phyloP scores from a whole-genome alignment of 2,888 invertebrate species.

The Andrena marginata region DNA sequence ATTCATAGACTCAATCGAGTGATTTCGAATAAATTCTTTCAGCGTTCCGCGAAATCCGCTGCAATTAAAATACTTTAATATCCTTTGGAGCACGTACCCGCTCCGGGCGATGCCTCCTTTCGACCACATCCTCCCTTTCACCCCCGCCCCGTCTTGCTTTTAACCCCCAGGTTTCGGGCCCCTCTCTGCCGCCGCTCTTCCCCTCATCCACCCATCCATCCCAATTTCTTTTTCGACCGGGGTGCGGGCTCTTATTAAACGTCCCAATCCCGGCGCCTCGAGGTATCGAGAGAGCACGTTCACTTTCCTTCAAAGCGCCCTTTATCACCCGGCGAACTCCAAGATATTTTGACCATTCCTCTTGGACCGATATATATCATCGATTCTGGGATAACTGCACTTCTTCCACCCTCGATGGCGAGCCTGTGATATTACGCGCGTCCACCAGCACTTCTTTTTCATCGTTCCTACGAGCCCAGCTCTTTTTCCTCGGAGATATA shows the following conservation, averaged over 20 bases:
- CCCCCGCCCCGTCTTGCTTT: slow-evolving; percentile 60
- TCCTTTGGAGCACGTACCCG: slow-evolving; percentile 74
- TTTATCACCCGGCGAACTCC: slow-evolving; percentile 53
- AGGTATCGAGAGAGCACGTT: slow-evolving; percentile 67
- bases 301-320: slow-evolving; percentile 65
- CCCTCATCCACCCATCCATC: slow-evolving; percentile 33
- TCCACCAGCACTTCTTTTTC: slow-evolving; percentile 6
- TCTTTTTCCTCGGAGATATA: background rate
- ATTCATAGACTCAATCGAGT: slow-evolving; percentile 77
- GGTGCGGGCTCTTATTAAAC: slow-evolving; percentile 70
- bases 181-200: background rate
- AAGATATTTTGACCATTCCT: slow-evolving; percentile 64
- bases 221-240: slow-evolving; percentile 65
- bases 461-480: slow-evolving; percentile 1
- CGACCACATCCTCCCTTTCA: slow-evolving; percentile 50
- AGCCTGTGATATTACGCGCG: slow-evolving; percentile 41
- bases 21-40: slow-evolving; percentile 77
- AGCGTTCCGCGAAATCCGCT: slow-evolving; percentile 73
- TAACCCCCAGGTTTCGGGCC: slow-evolving; percentile 32
- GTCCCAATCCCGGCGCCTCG: slow-evolving; percentile 62
- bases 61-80: slow-evolving; percentile 80
- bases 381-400: slow-evolving; percentile 36
- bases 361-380: slow-evolving; percentile 51
- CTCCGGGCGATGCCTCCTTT: slow-evolving; percentile 63
- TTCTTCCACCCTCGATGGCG: slow-evolving; percentile 19